Conservation (phyloP, 2,888 invertebrate species). For the Phortica okadai region DNA sequence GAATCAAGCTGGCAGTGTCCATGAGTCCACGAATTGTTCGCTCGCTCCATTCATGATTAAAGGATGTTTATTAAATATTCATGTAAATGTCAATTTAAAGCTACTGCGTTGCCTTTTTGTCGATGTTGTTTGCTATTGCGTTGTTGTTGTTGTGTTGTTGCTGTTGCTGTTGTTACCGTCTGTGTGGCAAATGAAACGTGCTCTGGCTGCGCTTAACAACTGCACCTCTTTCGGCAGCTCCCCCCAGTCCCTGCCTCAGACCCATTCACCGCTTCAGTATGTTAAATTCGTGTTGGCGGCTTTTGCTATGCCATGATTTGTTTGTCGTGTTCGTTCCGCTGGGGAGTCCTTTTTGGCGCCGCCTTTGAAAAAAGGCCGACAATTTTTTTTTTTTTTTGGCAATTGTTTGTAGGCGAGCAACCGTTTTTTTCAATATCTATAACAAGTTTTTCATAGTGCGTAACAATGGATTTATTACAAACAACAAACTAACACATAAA, state of each 20-base stretch:
- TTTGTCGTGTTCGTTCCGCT: conserved; percentile 10
- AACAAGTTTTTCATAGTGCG: neutral
- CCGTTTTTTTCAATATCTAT: neutral
- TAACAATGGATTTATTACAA: conserved; percentile 68
- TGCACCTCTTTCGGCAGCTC: neutral
- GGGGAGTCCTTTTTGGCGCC: conserved; percentile 14
- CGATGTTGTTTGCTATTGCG: neutral
- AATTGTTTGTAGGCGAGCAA: neutral
- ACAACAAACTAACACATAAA: conserved; percentile 58
- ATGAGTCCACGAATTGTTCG: conserved; percentile 16
- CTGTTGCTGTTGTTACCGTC: conserved; percentile 1
- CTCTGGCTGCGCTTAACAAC: conserved; percentile 30
- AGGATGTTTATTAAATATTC: conserved; percentile 70
- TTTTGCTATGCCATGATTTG: conserved; percentile 7
- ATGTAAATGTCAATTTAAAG: conserved; percentile 71
- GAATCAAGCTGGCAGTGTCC: conserved; percentile 22
- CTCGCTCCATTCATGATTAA: conserved; percentile 57
- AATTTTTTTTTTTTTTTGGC: neutral
- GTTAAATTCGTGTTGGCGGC: conserved; percentile 17
- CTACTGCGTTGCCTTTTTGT: conserved; percentile 37
- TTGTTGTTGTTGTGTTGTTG: conserved; percentile 1
- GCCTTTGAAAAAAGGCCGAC: conserved; percentile 4
- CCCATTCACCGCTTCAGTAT: neutral
- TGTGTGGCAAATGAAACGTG: conserved; percentile 39
- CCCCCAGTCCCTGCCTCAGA: neutral